Conservation (phyloP, 1,140 invertebrate species). For the Coenobita brevimanus region DNA sequence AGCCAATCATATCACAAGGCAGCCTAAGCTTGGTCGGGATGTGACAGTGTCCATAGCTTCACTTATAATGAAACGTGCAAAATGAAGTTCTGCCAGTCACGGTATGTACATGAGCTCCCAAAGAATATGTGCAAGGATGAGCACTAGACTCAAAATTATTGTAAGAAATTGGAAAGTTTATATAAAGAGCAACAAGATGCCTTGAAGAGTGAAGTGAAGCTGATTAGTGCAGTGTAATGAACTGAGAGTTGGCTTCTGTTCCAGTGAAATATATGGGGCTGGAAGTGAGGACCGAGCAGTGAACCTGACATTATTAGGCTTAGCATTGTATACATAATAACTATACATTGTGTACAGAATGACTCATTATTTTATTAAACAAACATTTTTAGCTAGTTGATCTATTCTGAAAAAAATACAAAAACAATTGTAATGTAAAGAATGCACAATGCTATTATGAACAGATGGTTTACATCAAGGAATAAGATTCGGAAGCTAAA, state of each 20-base stretch:
- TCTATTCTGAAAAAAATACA: conserved; percentile 59
- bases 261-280: conserved; percentile 40
- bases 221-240: conserved; percentile 60
- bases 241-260: conserved; percentile 48
- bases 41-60: conserved; percentile 57
- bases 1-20: conserved; percentile 67
- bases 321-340: conserved; percentile 67
- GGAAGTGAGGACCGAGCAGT: conserved; percentile 58
- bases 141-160: conserved; percentile 57
- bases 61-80: conserved; percentile 61
- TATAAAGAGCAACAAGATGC: conserved; percentile 57
- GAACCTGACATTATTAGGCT: conserved; percentile 62
- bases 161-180: conserved; percentile 42
- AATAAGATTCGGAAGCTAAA: conserved; percentile 56
- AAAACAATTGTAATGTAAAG: conserved; percentile 56
- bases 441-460: conserved; percentile 64
- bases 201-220: conserved; percentile 61
- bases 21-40: conserved; percentile 64
- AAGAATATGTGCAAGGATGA: conserved; percentile 56
- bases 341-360: conserved; percentile 68
- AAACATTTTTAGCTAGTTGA: conserved; percentile 67
- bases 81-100: conserved; percentile 62
- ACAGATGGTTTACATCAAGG: conserved; percentile 63
- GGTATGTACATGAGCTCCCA: conserved; percentile 62
- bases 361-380: conserved; percentile 68